A percentile compares a stretch with the other conserved stretches of the same genome.
Conservation (phyloP, 2,113 vertebrate species). For the Columba livia region DNA sequence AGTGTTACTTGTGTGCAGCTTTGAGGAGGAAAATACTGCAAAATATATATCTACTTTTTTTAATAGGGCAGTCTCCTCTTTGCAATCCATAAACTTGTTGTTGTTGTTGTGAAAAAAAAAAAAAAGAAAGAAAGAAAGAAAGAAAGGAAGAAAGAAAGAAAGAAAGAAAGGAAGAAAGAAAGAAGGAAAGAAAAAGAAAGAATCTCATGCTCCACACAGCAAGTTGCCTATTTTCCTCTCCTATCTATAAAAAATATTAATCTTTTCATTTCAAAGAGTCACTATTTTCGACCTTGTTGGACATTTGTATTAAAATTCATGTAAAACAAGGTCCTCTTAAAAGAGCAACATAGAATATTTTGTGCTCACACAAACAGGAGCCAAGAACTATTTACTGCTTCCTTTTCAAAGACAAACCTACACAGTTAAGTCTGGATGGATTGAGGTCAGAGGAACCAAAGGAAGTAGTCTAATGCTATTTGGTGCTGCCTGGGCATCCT, state of each 20-base stretch:
- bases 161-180: too few species aligned
- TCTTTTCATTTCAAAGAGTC: slow-evolving; percentile 74
- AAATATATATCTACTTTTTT: slow-evolving; percentile 44
- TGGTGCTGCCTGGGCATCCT: not conserved
- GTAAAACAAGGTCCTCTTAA: slow-evolving; percentile 59
- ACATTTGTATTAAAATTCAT: slow-evolving; percentile 56
- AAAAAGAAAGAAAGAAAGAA: not conserved
- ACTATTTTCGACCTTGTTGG: slow-evolving; percentile 66
- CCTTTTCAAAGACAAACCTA: not conserved
- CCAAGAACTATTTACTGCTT: not conserved
- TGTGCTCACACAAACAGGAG: not conserved
- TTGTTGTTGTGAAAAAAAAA: not conserved
- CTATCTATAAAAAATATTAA: slow-evolving; percentile 69
- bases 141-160: too few species aligned
- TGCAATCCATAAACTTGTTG: slow-evolving; percentile 74
- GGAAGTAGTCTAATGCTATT: not conserved
- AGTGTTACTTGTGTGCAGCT: slow-evolving; percentile 47
- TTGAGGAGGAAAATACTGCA: slow-evolving; percentile 75
- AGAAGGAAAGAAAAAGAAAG: not conserved
- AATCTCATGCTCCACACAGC: slow-evolving; percentile 64
- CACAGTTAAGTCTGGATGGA: not conserved
- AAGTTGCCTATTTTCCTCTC: slow-evolving; percentile 57
- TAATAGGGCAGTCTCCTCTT: slow-evolving; percentile 64
- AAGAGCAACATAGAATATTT: slow-evolving; percentile 4
- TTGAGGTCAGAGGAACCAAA: not conserved